A percentile compares a stretch with the other conserved stretches of the same genome.
phyloP scores from a whole-genome alignment of 2,888 invertebrate genomes.

The Mythimna vitellina region DNA sequence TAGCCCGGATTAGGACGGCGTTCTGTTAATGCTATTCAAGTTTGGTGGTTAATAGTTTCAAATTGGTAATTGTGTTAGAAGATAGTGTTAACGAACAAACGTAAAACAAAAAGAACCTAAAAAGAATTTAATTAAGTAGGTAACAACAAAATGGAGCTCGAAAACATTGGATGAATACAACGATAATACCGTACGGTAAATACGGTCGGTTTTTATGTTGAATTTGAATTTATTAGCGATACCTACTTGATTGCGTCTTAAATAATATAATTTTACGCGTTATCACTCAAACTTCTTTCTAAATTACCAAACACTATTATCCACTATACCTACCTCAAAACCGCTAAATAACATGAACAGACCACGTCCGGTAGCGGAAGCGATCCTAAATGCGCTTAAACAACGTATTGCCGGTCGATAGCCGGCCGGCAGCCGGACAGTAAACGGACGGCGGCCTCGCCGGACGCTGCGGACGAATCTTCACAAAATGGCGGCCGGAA shows the following conservation, averaged over 20 bases:
- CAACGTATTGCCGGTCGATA: conserved; percentile 85
- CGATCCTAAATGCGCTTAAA: conserved; percentile 86
- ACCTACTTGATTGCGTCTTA: neutral
- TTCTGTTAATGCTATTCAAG: conserved; percentile 57
- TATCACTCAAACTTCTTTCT: neutral
- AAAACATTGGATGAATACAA: neutral
- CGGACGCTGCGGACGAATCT: conserved; percentile 85
- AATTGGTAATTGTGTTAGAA: conserved; percentile 33
- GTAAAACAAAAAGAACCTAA: neutral
- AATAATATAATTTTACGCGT: neutral
- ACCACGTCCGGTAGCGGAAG: conserved; percentile 71
- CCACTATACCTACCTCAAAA: conserved; percentile 23
- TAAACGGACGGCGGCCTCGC: conserved; percentile 74
- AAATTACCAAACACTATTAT: conserved; percentile 22
- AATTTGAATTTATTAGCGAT: neutral
- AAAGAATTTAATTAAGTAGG: neutral
- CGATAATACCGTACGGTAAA: neutral
- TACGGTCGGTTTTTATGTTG: neutral
- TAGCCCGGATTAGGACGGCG: conserved; percentile 55
- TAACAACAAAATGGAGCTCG: neutral
- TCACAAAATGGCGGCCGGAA: conserved; percentile 89
- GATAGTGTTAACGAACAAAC: conserved; percentile 22
- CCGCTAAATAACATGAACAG: conserved; percentile 54
- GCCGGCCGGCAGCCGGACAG: conserved; percentile 78
- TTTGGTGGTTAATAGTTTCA: conserved; percentile 49